Evolutionary conservation across 2,797 vertebrate species (phyloP), one percentile per base, ranked within the genome.

Genomic region (Enteromius afrohamiltoni): DNA sequence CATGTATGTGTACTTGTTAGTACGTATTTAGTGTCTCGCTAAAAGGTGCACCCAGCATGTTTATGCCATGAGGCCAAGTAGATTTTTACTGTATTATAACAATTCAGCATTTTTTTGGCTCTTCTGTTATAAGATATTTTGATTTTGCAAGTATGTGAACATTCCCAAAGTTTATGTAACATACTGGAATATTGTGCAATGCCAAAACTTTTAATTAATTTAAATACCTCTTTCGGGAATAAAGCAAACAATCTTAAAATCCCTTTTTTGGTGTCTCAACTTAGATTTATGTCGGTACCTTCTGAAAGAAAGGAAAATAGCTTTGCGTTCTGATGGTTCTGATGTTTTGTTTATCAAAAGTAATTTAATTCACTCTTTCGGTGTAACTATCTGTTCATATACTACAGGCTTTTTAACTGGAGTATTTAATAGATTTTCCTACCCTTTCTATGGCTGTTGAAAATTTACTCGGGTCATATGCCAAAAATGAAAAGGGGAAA

Each of bases 361-460:
- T 65, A 9, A 49, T 84, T 83, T 76, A 85, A 89, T 86, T 91
- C 86, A 80, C 88, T 91, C 86, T 91, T 91, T 91, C 83, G 83
- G 88, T 79, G 65, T 80, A 88, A 86, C 19, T 62, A 91, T 92
- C 83, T 88, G 79, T 86, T 80, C 80, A 16, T 80, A 55, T 74
- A 88, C 85, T 85, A 75, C 83, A 80, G 87, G 89, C 81, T 90
- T 90, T 91, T 93, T 91, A 91, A 92, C 89, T 87, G 85, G 86
- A 65, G 85, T 90, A 88, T 93, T 94, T 95, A 93, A 93, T 93
- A 93, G 93, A 93, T 94, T 95, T 94, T 94, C 93, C 16, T 89
- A 88, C 82, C 83, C 90, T 92, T 91, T 94, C 91, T 92, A 88
- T 91, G 89, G 89, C 92, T 87, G 90, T 92, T 93, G 91, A 92